These are phyloP conservation scores for Lasioglossum pauxillum DNA, from an alignment of 2,888 invertebrate genomes.

Conservation along the genomic window DNA sequence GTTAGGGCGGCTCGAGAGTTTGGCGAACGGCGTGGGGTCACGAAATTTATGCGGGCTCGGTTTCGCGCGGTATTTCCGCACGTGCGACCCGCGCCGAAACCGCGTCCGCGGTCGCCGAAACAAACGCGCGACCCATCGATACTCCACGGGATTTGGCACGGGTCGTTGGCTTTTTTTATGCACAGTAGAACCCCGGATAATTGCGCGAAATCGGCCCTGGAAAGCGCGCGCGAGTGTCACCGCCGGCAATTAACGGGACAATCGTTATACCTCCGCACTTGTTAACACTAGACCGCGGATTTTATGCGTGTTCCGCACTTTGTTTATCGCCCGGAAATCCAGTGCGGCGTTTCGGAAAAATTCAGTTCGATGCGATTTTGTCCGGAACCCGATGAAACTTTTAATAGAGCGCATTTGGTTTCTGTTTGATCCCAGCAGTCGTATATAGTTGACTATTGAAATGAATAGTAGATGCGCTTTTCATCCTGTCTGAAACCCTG, in stretches of 20 bases:
- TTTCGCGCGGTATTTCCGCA: not conserved
- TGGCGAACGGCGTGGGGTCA: not conserved
- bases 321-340: not conserved
- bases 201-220: not conserved
- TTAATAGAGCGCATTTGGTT: not conserved
- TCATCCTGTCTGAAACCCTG: not conserved
- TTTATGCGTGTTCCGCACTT: not conserved
- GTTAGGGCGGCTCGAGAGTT: not conserved
- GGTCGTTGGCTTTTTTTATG: conserved; percentile 9
- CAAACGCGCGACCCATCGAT: conserved; percentile 6
- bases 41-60: conserved; percentile 21
- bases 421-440: not conserved
- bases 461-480: not conserved
- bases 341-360: not conserved
- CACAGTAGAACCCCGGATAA: not conserved
- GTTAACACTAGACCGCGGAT: not conserved
- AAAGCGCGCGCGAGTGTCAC: not conserved
- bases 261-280: not conserved
- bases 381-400: not conserved
- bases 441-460: not conserved
- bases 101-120: not conserved
- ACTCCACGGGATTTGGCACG: not conserved
- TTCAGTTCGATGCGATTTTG: not conserved
- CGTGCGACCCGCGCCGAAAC: conserved; percentile 7
- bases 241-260: not conserved